Conservation (phyloP, 2,888 invertebrate species). For the Hypomecis punctinalis region DNA sequence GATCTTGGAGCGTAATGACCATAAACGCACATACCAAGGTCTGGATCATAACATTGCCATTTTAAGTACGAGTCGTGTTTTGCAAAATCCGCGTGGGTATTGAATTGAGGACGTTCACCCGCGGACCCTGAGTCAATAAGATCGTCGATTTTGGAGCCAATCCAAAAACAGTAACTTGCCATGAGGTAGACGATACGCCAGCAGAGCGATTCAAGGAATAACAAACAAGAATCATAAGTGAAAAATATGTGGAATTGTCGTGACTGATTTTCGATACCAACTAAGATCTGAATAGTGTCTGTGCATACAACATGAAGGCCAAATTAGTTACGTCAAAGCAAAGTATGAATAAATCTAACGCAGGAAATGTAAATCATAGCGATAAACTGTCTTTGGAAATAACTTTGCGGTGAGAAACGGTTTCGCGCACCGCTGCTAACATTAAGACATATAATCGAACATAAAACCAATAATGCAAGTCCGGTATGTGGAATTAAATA, state of each 20-base stretch:
- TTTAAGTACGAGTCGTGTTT: slow-evolving; percentile 53
- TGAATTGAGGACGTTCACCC: slow-evolving; percentile 70
- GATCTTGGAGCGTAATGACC: slow-evolving; percentile 62
- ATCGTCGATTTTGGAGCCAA: slow-evolving; percentile 62
- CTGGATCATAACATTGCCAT: slow-evolving; percentile 50
- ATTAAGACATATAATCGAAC: slow-evolving; percentile 18
- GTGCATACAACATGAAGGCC: slow-evolving; percentile 27
- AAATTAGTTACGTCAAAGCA: slow-evolving; percentile 32
- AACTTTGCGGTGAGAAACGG: slow-evolving; percentile 13
- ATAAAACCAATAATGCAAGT: slow-evolving; percentile 27
- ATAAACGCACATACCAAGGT: slow-evolving; percentile 50
- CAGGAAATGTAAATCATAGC: slow-evolving; percentile 41
- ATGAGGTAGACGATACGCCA: slow-evolving; percentile 33
- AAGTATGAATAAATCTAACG: slow-evolving; percentile 30
- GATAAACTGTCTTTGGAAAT: slow-evolving; percentile 33
- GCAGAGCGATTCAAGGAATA: slow-evolving; percentile 29
- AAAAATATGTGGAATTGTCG: slow-evolving; percentile 26
- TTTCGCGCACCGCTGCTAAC: slow-evolving; percentile 4
- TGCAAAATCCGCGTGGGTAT: slow-evolving; percentile 66
- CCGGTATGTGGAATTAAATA: slow-evolving; percentile 24
- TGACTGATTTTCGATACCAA: slow-evolving; percentile 6
- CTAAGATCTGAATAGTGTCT: slow-evolving; percentile 6
- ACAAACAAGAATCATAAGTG: slow-evolving; percentile 23
- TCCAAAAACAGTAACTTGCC: slow-evolving; percentile 70
- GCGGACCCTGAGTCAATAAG: slow-evolving; percentile 64